phyloP scores from a whole-genome alignment of 2,797 vertebrate genomes.

The Pteronotus mesoamericanus region DNA sequence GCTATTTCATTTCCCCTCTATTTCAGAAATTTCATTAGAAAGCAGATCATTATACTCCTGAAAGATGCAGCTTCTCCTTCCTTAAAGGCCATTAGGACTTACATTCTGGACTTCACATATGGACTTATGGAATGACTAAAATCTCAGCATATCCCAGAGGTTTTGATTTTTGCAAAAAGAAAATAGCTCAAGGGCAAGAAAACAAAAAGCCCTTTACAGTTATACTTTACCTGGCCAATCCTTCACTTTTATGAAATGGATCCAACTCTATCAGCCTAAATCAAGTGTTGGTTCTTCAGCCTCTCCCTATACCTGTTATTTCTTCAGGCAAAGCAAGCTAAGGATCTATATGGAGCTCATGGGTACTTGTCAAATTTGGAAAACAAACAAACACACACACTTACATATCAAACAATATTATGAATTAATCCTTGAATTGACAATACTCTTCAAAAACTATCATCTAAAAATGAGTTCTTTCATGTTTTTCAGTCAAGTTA shows the following conservation, averaged over 20 bases:
- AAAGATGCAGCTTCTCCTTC: neutral
- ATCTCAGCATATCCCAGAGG: neutral
- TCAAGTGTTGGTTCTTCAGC: neutral
- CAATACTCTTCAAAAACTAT: neutral
- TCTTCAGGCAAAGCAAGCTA: neutral
- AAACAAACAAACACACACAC: neutral
- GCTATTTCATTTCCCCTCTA: neutral
- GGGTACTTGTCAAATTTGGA: neutral
- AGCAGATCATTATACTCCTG: neutral
- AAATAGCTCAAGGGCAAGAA: neutral
- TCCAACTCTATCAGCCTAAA: neutral
- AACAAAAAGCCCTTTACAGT: neutral
- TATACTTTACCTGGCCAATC: neutral
- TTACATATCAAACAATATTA: neutral
- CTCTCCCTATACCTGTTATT: neutral
- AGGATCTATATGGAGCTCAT: neutral
- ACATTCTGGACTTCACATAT: neutral
- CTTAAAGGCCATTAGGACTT: neutral
- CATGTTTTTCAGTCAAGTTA: conserved; percentile 19
- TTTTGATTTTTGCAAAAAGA: neutral
- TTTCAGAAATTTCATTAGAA: neutral
- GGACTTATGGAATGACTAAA: neutral
- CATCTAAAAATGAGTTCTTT: neutral
- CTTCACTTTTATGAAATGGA: neutral
- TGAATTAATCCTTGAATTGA: neutral